Conservation (phyloP, 2,113 vertebrate species). For the Daboia siamensis region DNA sequence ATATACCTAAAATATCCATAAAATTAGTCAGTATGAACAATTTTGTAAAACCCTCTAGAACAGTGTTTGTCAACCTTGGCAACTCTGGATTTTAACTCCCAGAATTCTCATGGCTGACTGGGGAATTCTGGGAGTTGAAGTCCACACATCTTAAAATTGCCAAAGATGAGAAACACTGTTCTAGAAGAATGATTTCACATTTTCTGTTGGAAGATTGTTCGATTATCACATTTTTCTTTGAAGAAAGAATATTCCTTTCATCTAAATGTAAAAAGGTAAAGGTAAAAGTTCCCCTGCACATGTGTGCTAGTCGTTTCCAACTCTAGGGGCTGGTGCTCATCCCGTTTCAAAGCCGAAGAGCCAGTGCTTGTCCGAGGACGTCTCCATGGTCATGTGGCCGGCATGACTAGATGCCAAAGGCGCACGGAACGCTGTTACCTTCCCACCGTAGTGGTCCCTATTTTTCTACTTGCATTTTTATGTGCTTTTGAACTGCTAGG, state of each 20-base stretch:
- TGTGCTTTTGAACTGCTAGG: too few relatives aligned
- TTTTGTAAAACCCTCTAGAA: background rate
- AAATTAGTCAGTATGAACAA: background rate
- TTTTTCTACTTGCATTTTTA: too few relatives aligned
- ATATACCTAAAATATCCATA: background rate
- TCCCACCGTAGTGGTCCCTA: too few relatives aligned
- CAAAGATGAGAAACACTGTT: background rate
- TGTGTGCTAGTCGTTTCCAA: too few relatives aligned
- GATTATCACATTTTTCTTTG: background rate
- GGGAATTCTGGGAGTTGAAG: background rate
- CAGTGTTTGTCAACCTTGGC: background rate
- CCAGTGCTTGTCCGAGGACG: too few relatives aligned
- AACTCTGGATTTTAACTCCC: background rate
- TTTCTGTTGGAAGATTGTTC: background rate
- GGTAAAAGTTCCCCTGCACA: too few relatives aligned
- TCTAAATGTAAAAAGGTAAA: background rate
- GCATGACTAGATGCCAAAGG: too few relatives aligned
- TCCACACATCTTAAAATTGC: background rate
- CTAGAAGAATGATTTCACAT: background rate
- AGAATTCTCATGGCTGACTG: background rate
- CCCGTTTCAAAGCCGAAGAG: too few relatives aligned
- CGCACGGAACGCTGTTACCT: too few relatives aligned
- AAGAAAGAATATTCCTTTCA: background rate
- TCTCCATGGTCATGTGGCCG: too few relatives aligned
- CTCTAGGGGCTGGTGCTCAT: too few relatives aligned